Base-by-base conservation (phyloP, 1,140 invertebrate genomes). In the Idris sp. region DNA sequence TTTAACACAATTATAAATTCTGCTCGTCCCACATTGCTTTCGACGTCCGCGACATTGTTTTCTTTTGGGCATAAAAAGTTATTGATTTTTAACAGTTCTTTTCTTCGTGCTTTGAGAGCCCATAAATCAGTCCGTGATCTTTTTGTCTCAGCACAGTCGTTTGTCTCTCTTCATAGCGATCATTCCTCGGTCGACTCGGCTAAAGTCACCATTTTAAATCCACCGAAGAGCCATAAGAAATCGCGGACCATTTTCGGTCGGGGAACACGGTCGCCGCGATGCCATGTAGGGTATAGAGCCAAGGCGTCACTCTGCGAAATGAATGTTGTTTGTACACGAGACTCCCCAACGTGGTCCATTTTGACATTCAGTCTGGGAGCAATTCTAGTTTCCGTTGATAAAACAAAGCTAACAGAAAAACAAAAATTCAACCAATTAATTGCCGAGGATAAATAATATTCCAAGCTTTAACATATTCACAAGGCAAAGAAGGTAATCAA, bases 181-280 rank as follows among this genome's bases (percentile, higher is more conserved):
- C 73, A 75, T 75, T 75, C 73, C 14, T 69, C n/a, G n/a, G 58
- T 43, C 48, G 33, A 58, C 72, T 69, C 36, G 49, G 16, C 11
- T 40, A 49, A 36, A 64, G 36, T 44, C 72, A 68, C 64, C 58
- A 75, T 69, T 75, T 75, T 69, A 41, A 75, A 75, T 75, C 72
- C 44, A 38, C 36, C 58, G 58, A 62, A 68, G 54, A 64, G 72
- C 36, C 43, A 62, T 65, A 75, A 75, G 73, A 75, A 75, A 69
- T 65, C 58, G 53, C 73, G 73, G 51, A 69, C 73, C 64, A 75
- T 75, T 75, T 75, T 75, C 64, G 73, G 73, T 75, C 64, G 73
- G 46, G 64, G 59, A 74, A 61, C 73, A 75, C 73, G 41, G 64
- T 69, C 58, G 40, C 44, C 58, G 72, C 51, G 49, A 48, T 38